These are phyloP conservation scores for Acleris sparsana DNA, from an alignment of 2,888 invertebrate genomes.

Conservation along the genomic window DNA sequence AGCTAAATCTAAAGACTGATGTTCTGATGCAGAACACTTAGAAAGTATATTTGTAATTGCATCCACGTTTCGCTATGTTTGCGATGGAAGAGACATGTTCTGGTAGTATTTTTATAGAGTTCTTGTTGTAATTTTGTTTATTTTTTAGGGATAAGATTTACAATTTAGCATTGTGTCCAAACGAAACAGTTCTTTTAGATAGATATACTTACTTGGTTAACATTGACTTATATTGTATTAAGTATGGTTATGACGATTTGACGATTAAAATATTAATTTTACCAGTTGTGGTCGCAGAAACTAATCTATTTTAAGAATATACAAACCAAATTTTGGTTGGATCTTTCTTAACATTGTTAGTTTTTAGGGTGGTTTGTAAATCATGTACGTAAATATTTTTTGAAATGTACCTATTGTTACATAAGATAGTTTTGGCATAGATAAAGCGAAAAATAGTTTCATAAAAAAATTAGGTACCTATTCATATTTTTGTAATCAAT, in stretches of 20 bases:
- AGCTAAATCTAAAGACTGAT: conserved; percentile 32
- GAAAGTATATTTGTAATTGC: conserved; percentile 27
- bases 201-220: neutral
- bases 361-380: conserved; percentile 24
- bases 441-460: conserved; percentile 29
- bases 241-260: neutral
- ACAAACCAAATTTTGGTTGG: conserved; percentile 15
- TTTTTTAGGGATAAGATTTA: conserved; percentile 28
- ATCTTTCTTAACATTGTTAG: conserved; percentile 6
- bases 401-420: conserved; percentile 30
- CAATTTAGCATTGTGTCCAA: conserved; percentile 18
- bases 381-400: conserved; percentile 30
- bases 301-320: too few relatives aligned
- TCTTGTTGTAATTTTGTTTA: conserved; percentile 25
- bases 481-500: conserved; percentile 35
- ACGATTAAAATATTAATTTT: too few relatives aligned
- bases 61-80: conserved; percentile 24
- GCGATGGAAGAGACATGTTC: conserved; percentile 10
- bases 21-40: conserved; percentile 5
- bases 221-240: neutral
- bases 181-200: neutral
- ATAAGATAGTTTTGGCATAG: conserved; percentile 32
- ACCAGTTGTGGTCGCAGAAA: too few relatives aligned
- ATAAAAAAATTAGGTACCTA: conserved; percentile 20
- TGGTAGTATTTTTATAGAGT: conserved; percentile 36